Evolutionary conservation across 2,888 invertebrate genomes (phyloP), one percentile per base, ranked within the genome.

Genomic region (Frankliniella intonsa): DNA sequence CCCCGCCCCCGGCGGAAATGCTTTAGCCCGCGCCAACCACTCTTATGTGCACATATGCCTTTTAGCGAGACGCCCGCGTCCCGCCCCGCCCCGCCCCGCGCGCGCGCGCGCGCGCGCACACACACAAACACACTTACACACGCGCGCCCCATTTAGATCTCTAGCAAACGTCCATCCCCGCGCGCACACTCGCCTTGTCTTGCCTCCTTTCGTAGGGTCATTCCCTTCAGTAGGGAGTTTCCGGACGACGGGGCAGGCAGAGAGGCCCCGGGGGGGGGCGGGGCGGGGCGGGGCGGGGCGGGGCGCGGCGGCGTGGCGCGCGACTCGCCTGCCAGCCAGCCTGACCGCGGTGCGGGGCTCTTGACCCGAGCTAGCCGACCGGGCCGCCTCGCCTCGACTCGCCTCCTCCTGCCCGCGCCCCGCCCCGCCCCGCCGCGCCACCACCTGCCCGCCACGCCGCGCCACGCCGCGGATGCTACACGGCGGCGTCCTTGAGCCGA

Each of bases 371-470:
- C 38, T 38, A 38, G 38, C 38, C 62, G 62, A n/a, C 17, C 62
- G 62, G n/a, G 62, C 14, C 62, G 62, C 14, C 55, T 8, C 62
- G 62, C n/a, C 62, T 3, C 62, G 62, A 10, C 62, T 8, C 55
- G 55, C 14, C 55, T 8, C 55, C 1, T 7, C 19, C 62, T 85
- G 85, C 84, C 84, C 85, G n/a, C 83, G 84, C 85, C 84, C 84
- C 84, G 85, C 85, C 85, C 85, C 85, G 84, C 85, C 85, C 84
- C 84, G 85, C 85, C 85, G 85, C 85, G 85, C 86, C 85, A 85
- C 85, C 38, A 38, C 38, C 38, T 38, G 62, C 19, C 62, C 85
- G 85, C 86, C 85, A 85, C 85, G 85, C 85, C 84, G 83, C 82
- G 84, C 84, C 84, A 84, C 84, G 84, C 84, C 85, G 84, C n/a